These are phyloP conservation scores for Dermochelys coriacea DNA, from an alignment of 2,797 vertebrate genomes.

Conservation along the genomic window DNA sequence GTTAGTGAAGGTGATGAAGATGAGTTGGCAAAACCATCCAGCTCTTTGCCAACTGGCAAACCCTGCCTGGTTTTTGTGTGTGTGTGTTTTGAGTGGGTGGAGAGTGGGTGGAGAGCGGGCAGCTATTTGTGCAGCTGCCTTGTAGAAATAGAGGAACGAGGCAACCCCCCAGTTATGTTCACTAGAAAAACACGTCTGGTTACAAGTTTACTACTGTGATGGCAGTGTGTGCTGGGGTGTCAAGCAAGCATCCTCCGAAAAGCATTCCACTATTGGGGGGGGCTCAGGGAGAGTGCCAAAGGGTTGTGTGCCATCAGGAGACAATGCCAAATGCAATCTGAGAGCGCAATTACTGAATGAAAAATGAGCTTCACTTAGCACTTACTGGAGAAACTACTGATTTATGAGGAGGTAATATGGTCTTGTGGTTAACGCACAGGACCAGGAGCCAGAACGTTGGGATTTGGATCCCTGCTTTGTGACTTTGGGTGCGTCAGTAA, in stretches of 20 bases:
- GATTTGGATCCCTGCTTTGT: not conserved
- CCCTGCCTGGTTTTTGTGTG: not conserved
- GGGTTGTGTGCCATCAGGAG: not conserved
- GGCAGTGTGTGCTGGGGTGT: not conserved
- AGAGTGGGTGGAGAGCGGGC: not conserved
- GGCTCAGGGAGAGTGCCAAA: slow-evolving; percentile 2
- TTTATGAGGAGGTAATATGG: slow-evolving; percentile 73
- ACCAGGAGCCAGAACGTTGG: slow-evolving; percentile 52
- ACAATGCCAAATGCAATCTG: slow-evolving; percentile 57
- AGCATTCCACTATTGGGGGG: not conserved
- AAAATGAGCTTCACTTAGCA: slow-evolving; percentile 74
- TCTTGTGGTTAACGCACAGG: slow-evolving; percentile 73
- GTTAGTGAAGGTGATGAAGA: not conserved
- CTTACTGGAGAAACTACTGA: slow-evolving; percentile 71
- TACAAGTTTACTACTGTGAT: not conserved
- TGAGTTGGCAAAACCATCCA: not conserved
- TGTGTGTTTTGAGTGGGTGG: not conserved
- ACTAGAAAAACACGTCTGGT: not conserved
- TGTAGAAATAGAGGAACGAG: not conserved
- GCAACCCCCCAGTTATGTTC: fast-evolving
- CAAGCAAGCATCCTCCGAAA: not conserved
- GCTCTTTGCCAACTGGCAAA: not conserved
- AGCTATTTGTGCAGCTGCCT: not conserved
- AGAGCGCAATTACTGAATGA: slow-evolving; percentile 61
- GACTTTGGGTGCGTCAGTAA: slow-evolving; percentile 50